Percentiles rank a stretch among this genome's conserved stretches.
These are phyloP conservation scores for Heteromurus nitidus DNA, from an alignment of 2,888 invertebrate genomes.

Conservation along the genomic window DNA sequence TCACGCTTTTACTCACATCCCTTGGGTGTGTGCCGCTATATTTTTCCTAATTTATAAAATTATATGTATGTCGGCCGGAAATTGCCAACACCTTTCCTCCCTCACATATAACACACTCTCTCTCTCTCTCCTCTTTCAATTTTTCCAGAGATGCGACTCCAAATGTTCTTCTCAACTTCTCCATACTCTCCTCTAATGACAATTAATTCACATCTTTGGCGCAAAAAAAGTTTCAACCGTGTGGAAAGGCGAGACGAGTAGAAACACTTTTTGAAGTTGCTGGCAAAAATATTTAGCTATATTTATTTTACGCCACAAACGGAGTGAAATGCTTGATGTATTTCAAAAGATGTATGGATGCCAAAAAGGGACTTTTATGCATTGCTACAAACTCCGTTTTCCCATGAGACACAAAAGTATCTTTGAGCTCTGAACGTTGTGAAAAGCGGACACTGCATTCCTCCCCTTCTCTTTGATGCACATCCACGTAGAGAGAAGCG, in stretches of 20 bases:
- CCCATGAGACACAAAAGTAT: neutral
- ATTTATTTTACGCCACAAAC: no score
- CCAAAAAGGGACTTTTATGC: neutral
- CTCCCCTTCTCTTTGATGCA: neutral
- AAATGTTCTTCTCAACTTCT: neutral
- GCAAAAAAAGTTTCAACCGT: neutral
- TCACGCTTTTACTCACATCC: neutral
- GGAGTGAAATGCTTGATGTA: neutral
- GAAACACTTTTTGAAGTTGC: no score
- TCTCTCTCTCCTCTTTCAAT: neutral
- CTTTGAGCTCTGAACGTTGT: no score
- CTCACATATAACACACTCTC: no score
- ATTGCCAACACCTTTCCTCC: neutral
- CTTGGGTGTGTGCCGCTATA: no score
- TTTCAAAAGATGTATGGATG: neutral
- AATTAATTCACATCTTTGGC: neutral
- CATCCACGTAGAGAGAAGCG: no score
- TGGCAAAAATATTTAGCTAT: neutral
- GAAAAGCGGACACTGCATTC: no score
- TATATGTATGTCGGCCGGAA: slow-evolving; percentile 13
- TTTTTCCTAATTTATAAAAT: slow-evolving; percentile 38
- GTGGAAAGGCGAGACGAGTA: neutral
- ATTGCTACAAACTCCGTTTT: neutral
- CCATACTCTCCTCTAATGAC: neutral
- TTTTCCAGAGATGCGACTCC: neutral